Base-by-base conservation (phyloP, 2,113 vertebrate species). In the Orthonyx spaldingii region DNA sequence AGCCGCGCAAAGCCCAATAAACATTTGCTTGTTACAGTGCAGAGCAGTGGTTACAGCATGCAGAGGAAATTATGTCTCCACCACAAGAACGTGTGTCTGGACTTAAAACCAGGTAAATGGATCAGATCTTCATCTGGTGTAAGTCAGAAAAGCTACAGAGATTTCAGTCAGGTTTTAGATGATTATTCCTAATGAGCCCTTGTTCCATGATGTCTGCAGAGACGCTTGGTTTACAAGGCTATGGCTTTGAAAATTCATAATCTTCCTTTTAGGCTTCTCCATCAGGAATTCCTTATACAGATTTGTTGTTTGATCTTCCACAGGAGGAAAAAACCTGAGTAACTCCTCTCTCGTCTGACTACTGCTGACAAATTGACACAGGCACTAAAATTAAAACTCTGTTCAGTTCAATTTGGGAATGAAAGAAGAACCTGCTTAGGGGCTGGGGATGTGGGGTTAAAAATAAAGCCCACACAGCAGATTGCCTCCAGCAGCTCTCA, bases 381-480 rank as follows among this genome's bases (percentile, higher is more conserved):
- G 50, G 44, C 92, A 95, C 41, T 5, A 4, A 88, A 86, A 94
- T 91, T 87, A 96, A 96, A 96, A 90, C 52, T 83, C 32, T 46
- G 84, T 79, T 95, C 88, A 64, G 35, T 97, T 96, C 84, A 96
- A 93, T 96, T 95, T 95, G 77, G 87, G 89, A 97, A 94, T 44
- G 78, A 95, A 97, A 95, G 80, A 94, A 96, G 78, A 93, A 97
- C 64, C 52, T 92, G 68, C 63, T 76, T 8, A 16, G 30, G 15
- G 68, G 10, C 0, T 17, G 21, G n/a, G 24, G 16, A 27, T 18
- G 42, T 30, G 39, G 18, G 28, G 47, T 13, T 64, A 75, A 91
- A 92, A 95, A 88, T 71, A 87, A 84, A 95, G 74, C 89, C 79
- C 49, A 61, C 61, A 66, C 17, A 82, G 53, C 83, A 81, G 77